Conservation (phyloP, 1,140 invertebrate species). For the Leptonema lineaticorne region DNA sequence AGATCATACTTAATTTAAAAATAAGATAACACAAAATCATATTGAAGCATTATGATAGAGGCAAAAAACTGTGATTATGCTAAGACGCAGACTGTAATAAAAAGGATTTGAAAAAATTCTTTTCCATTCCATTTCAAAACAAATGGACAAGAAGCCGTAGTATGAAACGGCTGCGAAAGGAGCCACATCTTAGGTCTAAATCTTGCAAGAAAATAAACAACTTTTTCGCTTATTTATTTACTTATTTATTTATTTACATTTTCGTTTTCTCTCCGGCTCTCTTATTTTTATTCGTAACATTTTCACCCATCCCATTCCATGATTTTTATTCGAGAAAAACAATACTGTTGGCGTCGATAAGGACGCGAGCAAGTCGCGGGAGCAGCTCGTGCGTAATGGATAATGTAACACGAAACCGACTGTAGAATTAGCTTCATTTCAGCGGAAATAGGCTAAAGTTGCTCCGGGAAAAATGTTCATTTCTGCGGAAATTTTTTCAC, state of each 20-base stretch:
- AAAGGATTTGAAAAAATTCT: no score
- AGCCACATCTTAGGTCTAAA: neutral
- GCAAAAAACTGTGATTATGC: no score
- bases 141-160: neutral
- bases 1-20: no score
- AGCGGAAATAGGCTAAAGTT: slow-evolving; percentile 22
- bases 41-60: no score
- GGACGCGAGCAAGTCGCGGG: neutral
- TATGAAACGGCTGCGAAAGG: neutral
- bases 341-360: slow-evolving; percentile 25
- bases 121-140: no score
- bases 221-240: neutral
- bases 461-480: slow-evolving; percentile 4
- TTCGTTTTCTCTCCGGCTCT: no score
- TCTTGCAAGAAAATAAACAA: neutral
- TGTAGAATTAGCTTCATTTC: slow-evolving; percentile 26
- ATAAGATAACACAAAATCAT: no score
- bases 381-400: slow-evolving; percentile 13
- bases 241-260: no score
- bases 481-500: neutral
- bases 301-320: no score
- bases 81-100: no score
- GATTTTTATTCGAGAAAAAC: slow-evolving; percentile 21
- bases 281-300: no score
- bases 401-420: slow-evolving; percentile 24